Percentiles rank a stretch among this genome's conserved stretches.
phyloP scores from a whole-genome alignment of 2,113 vertebrate genomes.

The Amia ocellicauda region DNA sequence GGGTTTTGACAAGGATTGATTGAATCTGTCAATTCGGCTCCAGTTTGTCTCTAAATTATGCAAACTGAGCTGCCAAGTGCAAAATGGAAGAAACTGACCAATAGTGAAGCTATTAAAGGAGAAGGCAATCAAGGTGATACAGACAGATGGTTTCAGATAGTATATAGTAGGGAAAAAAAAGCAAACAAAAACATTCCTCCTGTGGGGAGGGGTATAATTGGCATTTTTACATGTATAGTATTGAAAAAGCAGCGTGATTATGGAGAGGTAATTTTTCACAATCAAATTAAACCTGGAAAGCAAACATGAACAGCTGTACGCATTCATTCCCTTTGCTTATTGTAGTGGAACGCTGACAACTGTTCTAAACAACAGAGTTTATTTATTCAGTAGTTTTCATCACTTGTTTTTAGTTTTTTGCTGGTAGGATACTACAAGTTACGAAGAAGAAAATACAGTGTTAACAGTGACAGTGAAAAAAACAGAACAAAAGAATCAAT shows the following conservation, averaged over 20 bases:
- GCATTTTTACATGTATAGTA: background rate
- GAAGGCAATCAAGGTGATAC: slow-evolving; percentile 2
- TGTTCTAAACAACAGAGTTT: background rate
- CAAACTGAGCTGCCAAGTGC: slow-evolving; percentile 7
- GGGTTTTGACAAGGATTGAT: slow-evolving; percentile 13
- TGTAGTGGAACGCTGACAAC: slow-evolving; percentile 6
- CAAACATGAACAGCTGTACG: background rate
- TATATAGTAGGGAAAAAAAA: background rate
- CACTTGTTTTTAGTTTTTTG: background rate
- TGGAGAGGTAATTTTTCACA: slow-evolving; percentile 5
- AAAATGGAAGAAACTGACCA: slow-evolving; percentile 7
- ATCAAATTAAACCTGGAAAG: slow-evolving; percentile 1
- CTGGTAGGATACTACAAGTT: background rate
- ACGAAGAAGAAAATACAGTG: background rate
- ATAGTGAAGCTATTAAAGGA: background rate
- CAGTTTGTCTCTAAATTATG: slow-evolving; percentile 12
- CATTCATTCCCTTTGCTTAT: slow-evolving; percentile 8
- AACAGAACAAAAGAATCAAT: too few species aligned
- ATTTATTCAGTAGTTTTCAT: background rate
- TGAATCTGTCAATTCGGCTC: background rate
- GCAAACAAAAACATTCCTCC: background rate
- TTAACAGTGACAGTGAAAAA: too few species aligned
- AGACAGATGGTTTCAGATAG: background rate
- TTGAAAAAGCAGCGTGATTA: slow-evolving; percentile 1
- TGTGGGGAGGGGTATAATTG: background rate